Conservation (phyloP, 2,113 vertebrate genomes). For the Pogonocichla stellata region DNA sequence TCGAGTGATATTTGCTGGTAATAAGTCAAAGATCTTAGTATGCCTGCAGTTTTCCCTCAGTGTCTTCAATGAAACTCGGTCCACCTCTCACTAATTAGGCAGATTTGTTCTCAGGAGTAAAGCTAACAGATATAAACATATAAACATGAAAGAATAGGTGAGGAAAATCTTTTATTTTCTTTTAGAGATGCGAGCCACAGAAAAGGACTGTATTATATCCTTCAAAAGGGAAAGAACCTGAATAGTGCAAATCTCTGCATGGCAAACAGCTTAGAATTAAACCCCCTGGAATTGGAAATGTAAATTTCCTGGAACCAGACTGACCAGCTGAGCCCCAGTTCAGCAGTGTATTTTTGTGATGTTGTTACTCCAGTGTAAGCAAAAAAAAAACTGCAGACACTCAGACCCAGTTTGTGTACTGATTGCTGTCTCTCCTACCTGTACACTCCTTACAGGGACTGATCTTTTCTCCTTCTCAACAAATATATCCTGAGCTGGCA, state of each 20-base stretch:
- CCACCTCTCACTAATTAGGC: not conserved
- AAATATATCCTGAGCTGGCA: not conserved
- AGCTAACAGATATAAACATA: not conserved
- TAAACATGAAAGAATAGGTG: not conserved
- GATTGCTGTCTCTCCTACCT: not conserved
- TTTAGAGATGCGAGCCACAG: not conserved
- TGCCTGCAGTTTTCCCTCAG: not conserved
- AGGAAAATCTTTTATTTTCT: not conserved
- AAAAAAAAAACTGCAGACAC: not conserved
- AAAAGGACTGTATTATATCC: not conserved
- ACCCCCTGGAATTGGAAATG: not conserved
- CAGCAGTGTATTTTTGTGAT: not conserved
- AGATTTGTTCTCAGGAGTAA: not conserved
- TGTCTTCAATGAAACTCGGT: not conserved
- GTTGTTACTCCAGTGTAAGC: not conserved
- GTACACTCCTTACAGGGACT: accelerated
- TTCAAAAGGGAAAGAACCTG: not conserved
- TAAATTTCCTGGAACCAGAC: not conserved
- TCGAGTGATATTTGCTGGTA: not conserved
- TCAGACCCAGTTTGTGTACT: not conserved
- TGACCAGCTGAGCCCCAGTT: not conserved
- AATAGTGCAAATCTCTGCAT: not conserved
- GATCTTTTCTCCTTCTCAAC: not conserved
- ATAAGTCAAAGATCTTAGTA: not conserved
- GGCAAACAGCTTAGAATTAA: not conserved